A percentile compares a stretch with the other conserved stretches of the same genome.
Evolutionary conservation across 1,140 invertebrate genomes (phyloP).

Genomic region (Thaumatotibia leucotreta): DNA sequence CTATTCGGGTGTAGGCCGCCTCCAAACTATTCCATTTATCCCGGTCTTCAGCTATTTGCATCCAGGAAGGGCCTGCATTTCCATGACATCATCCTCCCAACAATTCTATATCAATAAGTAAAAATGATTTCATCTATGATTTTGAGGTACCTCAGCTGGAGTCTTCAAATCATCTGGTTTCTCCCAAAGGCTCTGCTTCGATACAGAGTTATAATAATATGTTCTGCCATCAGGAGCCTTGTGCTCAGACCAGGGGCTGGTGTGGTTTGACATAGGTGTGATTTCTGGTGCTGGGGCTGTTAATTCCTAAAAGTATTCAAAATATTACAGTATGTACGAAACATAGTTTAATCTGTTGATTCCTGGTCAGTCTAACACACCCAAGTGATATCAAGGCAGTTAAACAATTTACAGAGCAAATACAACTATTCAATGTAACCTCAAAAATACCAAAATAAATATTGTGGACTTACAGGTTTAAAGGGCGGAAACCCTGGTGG

Average conservation of each 20-base stretch:
- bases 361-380: too few species aligned
- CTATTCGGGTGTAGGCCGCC: too few species aligned
- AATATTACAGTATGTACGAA: too few species aligned
- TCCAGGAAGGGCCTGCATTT: too few species aligned
- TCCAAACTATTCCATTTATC: too few species aligned
- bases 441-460: neutral
- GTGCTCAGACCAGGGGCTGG: constrained; percentile 92
- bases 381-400: too few species aligned
- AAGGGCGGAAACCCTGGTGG: constrained; percentile 84
- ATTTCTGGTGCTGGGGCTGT: constrained; percentile 63
- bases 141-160: constrained; percentile 90
- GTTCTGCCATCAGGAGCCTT: constrained; percentile 96
- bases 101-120: too few species aligned
- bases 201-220: constrained; percentile 96
- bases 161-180: constrained; percentile 98
- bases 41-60: too few species aligned
- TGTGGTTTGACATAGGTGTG: constrained; percentile 61
- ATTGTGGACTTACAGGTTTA: constrained; percentile 59
- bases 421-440: neutral
- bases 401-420: too few species aligned
- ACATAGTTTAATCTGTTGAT: too few species aligned
- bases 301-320: constrained; percentile 59
- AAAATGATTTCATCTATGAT: too few species aligned
- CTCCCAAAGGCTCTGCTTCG: constrained; percentile 98
- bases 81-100: too few species aligned